These are phyloP conservation scores for Triops cancriformis DNA, from an alignment of 1,140 invertebrate species.

Conservation along the genomic window DNA sequence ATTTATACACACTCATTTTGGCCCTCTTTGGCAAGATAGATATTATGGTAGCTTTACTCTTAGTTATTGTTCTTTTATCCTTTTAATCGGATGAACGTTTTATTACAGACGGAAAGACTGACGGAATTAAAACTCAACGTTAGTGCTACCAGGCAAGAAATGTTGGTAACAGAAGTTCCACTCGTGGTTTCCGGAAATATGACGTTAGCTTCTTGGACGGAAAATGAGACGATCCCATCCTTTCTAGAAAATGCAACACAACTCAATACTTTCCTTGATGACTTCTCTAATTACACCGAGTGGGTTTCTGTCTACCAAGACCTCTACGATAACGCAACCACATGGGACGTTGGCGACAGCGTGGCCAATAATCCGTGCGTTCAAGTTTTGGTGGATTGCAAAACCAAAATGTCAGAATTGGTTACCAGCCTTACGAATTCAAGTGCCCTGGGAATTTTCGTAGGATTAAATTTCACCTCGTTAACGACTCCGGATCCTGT, in stretches of 20 bases:
- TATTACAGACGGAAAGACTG: conserved; percentile 18
- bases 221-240: not conserved
- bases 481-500: not conserved
- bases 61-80: not conserved
- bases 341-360: not conserved
- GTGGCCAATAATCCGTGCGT: not conserved
- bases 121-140: conserved; percentile 25
- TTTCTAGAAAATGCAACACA: not conserved
- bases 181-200: not conserved
- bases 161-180: conserved; percentile 11
- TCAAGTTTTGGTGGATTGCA: conserved; percentile 25
- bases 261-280: not conserved
- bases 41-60: conserved; percentile 57
- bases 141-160: conserved; percentile 24
- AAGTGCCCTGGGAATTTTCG: not conserved
- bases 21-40: conserved; percentile 87
- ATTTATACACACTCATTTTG: conserved; percentile 89
- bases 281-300: conserved; percentile 1
- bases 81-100: not conserved
- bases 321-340: not conserved
- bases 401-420: not conserved
- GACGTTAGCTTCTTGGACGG: not conserved
- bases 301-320: not conserved
- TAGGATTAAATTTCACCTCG: not conserved
- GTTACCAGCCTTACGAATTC: not conserved